Evolutionary conservation across 2,797 vertebrate genomes (phyloP), one percentile per base, ranked within the genome.

Genomic region (Alcedo quadribrachys): DNA sequence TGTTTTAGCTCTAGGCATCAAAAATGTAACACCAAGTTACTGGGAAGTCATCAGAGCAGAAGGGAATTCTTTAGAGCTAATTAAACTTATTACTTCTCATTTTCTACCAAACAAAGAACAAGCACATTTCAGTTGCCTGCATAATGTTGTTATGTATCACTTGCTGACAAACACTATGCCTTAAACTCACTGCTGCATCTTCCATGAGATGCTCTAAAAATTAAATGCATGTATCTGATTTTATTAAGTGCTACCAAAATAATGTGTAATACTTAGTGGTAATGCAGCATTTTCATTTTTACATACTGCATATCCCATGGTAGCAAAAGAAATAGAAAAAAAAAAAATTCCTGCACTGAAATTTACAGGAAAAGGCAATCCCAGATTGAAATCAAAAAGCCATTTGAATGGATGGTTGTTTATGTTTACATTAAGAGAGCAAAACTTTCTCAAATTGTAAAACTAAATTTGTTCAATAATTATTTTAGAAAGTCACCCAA

Each of bases 401-500:
- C 46, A 60, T 17, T 30, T 51, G 46, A 80, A 42, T 17, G 20
- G 43, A 51, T 53, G 11, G 15, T 27, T 66, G 54, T 63, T 85
- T 43, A 80, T 22, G 12, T 78, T 87, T 78, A 87, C 0, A 0
- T 74, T 62, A 90, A 67, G 12, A 43, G 35, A 86, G 81, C 71
- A 33, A 86, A 81, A 40, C 21, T 15, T 73, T 33, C 50, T 66
- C 33, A 73, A 66, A 33, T 19, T 85, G 76, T 69, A 83, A 85
- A 85, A 93, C 30, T 42, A 24, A 62, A 53, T 57, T 33, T 42
- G 28, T 21, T 86, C 55, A 79, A 71, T n/a, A 84, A 78, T 32
- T 63, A 42, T 66, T 91, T 89, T 67, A 78, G 73, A 83, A 92
- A 57, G 50, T 66, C 55, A 90, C 17, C 17, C 70, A 89, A 89